Evolutionary conservation across 2,113 vertebrate species (phyloP), one percentile per base, ranked within the genome.

Genomic region (Felis chaus): DNA sequence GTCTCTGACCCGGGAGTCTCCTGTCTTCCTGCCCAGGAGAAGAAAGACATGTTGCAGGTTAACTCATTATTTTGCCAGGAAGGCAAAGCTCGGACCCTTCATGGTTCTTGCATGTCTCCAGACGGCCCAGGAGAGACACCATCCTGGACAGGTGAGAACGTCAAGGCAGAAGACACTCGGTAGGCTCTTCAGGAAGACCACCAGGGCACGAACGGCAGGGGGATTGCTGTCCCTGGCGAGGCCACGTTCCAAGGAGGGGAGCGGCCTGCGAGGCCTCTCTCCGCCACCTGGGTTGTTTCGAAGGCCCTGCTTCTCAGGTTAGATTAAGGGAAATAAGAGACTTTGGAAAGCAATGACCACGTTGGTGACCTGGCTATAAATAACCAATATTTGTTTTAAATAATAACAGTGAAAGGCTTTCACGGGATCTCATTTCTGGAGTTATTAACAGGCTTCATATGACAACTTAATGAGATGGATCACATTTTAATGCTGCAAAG

Each of bases 71-170:
- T 31, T 94, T 79, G 19, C 16, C 50, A 87, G 16, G 55, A 83
- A 7, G 6, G 41, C 12, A 41, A 78, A 80, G 16, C 33, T 88
- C 25, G 27, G 53, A 39, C 16, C n/a, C 50, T 57, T 31, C 33
- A 14, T 0, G 11, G 50, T 18, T 33, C 36, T 27, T 41, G 27
- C 29, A 39, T 21, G 48, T 1, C 45, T 45, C 45, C 29, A 48
- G 48, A 63, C 4, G 27, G 31, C 1, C 33, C 16, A 45, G 55
- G 68, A 94, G 45, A 41, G 45, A n/a, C 39, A 55, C 33, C 19
- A 4, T 12, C 31, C 0, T 1, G 36, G 15, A 4, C 0, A 3
- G 69, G 14, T 29, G 5, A 18, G 11, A 18, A 15, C 0, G 0
- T 1, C 33, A 36, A n/a, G 48, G 16, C 6, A 9, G n/a, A 66